Conservation (phyloP, 2,888 invertebrate genomes). For the Acanthococcus lagerstroemiae region DNA sequence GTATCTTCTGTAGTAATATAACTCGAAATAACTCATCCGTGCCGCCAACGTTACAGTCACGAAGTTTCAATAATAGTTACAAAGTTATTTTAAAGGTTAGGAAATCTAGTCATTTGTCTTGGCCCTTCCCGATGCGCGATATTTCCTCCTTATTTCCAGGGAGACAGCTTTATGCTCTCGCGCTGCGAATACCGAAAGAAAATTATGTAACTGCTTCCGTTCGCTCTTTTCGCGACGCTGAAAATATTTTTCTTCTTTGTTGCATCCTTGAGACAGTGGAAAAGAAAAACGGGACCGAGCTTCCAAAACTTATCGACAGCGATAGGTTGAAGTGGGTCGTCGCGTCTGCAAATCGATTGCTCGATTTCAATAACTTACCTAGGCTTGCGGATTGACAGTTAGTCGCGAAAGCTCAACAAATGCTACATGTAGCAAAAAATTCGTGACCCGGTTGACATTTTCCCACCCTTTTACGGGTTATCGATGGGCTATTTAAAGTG, state of each 20-base stretch:
- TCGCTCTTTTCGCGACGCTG: neutral
- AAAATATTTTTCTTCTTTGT: neutral
- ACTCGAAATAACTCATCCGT: constrained; percentile 13
- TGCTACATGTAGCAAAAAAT: neutral
- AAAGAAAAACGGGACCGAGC: no score
- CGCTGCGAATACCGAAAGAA: constrained; percentile 1
- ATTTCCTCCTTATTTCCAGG: neutral
- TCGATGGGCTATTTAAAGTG: neutral
- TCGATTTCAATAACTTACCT: neutral
- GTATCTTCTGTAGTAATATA: neutral
- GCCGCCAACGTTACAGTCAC: constrained; percentile 6
- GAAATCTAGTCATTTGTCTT: constrained; percentile 12
- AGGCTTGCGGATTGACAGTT: neutral
- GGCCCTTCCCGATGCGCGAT: neutral
- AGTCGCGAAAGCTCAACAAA: neutral
- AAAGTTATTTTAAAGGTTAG: constrained; percentile 16
- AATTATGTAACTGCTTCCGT: constrained; percentile 2
- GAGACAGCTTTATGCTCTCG: neutral
- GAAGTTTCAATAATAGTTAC: constrained; percentile 13
- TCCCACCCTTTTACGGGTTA: neutral
- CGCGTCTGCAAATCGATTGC: neutral
- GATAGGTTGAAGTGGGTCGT: neutral
- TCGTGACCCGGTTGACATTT: neutral
- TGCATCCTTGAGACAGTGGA: no score
- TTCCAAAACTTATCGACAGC: no score